phyloP scores from a whole-genome alignment of 1,140 invertebrate genomes.

The Papilio machaon region DNA sequence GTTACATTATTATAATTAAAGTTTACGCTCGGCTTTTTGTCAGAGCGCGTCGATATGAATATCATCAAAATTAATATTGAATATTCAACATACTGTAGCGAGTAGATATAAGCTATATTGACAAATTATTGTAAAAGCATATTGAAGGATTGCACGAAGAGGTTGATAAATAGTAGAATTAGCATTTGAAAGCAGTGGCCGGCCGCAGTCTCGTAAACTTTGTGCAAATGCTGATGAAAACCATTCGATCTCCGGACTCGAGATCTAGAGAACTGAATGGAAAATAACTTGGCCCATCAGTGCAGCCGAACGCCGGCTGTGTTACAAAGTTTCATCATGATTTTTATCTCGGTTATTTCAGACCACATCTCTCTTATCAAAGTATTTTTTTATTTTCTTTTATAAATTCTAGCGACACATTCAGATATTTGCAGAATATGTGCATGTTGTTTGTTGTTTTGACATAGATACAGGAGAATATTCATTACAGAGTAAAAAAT shows the following conservation, averaged over 20 bases:
- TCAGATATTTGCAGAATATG: too few relatives aligned
- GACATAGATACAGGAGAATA: too few relatives aligned
- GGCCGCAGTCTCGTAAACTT: not conserved
- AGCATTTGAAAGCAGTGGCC: not conserved
- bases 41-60: not conserved
- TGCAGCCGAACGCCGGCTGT: not conserved
- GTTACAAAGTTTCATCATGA: not conserved
- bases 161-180: constrained; percentile 4
- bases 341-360: not conserved
- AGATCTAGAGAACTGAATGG: not conserved
- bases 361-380: not conserved
- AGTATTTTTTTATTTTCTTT: not conserved
- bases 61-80: not conserved
- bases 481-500: too few relatives aligned
- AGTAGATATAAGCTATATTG: not conserved
- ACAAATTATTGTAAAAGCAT: not conserved
- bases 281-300: not conserved
- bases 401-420: not conserved
- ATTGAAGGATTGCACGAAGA: not conserved
- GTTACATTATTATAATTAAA: not conserved
- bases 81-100: not conserved
- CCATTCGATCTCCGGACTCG: not conserved
- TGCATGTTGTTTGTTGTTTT: too few relatives aligned
- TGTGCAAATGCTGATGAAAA: constrained; percentile 4
- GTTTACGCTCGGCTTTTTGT: not conserved